phyloP scores from a whole-genome alignment of 2,797 vertebrate species.

The Periparus ater region DNA sequence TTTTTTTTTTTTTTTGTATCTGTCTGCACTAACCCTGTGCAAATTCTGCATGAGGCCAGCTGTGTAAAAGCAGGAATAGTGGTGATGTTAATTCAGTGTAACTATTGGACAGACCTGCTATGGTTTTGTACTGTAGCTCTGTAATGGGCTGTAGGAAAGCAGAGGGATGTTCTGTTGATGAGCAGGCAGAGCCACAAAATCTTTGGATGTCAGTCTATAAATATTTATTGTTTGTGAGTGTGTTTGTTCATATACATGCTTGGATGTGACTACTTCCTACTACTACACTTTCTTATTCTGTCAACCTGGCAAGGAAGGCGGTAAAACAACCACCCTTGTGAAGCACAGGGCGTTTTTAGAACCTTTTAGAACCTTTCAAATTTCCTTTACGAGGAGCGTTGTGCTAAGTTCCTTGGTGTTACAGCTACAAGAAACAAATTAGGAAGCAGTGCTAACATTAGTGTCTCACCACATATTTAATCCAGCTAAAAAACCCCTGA shows the following conservation, averaged over 20 bases:
- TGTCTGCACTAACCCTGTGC: neutral
- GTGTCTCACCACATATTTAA: conserved; percentile 74
- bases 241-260: neutral
- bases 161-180: neutral
- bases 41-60: neutral
- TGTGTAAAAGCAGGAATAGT: neutral
- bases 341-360: neutral
- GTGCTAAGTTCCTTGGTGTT: neutral
- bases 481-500: conserved; percentile 58
- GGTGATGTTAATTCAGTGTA: neutral
- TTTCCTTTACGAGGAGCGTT: neutral
- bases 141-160: neutral
- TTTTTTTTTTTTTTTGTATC: neutral
- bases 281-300: neutral
- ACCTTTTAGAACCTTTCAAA: neutral
- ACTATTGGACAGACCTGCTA: neutral
- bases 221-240: neutral
- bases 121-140: neutral
- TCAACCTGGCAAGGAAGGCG: neutral
- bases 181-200: neutral
- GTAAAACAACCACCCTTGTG: neutral
- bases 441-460: conserved; percentile 53
- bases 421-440: conserved; percentile 65
- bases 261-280: neutral
- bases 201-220: neutral